These are phyloP conservation scores for Sandelia bainsii DNA, from an alignment of 2,797 vertebrate species.

Conservation along the genomic window DNA sequence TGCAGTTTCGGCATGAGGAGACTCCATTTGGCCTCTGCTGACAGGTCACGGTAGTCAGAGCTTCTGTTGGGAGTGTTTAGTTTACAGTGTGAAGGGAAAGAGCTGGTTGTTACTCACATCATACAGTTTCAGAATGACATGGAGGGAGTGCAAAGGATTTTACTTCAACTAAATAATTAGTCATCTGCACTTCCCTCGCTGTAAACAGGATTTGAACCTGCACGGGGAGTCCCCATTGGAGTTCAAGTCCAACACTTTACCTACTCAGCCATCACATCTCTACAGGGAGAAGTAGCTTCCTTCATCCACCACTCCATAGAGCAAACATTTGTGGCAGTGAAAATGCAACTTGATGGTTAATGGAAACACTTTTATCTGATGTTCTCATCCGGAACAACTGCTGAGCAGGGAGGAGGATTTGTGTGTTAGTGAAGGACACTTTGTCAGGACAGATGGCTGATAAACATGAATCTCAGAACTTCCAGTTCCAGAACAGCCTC, in stretches of 20 bases:
- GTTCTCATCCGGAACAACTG: slow-evolving; percentile 42
- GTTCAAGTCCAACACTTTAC: slow-evolving; percentile 9
- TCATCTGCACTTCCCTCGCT: neutral
- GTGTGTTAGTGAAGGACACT: slow-evolving; percentile 41
- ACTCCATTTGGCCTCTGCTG: neutral
- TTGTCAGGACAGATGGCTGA: slow-evolving; percentile 45
- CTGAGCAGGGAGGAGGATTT: slow-evolving; percentile 30
- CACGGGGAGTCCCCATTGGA: neutral
- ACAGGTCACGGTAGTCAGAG: slow-evolving; percentile 11
- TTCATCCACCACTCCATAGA: neutral
- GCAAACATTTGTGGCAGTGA: neutral
- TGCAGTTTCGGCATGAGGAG: slow-evolving; percentile 3
- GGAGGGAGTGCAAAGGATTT: neutral
- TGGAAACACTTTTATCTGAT: slow-evolving; percentile 20
- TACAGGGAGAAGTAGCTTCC: fast-evolving
- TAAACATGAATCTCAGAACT: slow-evolving; percentile 33
- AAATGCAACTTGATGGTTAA: slow-evolving; percentile 13
- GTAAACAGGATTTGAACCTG: slow-evolving; percentile 9
- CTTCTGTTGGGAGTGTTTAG: slow-evolving; percentile 9
- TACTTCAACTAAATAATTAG: neutral
- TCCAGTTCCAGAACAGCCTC: slow-evolving; percentile 21
- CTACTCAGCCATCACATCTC: slow-evolving; percentile 7
- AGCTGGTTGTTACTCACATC: slow-evolving; percentile 7
- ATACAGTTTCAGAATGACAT: neutral
- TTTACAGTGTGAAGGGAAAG: neutral